A percentile compares a stretch with the other conserved stretches of the same genome.
Conservation (phyloP, 2,113 vertebrate genomes). For the Steatornis caripensis region DNA sequence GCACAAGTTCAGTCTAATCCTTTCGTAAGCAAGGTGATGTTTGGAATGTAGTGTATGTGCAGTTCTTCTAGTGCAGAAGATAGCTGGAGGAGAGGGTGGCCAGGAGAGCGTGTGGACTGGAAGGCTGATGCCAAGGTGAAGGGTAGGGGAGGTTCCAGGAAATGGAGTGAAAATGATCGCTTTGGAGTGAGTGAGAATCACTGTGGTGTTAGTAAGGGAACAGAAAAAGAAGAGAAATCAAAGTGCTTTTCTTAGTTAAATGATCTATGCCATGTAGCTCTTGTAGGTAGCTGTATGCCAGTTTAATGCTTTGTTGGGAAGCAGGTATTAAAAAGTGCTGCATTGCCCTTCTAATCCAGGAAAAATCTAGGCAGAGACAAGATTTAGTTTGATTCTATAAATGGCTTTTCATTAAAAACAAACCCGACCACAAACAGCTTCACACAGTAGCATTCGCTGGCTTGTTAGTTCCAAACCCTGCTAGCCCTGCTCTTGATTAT, state of each 20-base stretch:
- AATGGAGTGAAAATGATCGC: not conserved
- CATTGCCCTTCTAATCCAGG: not conserved
- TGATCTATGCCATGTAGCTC: not conserved
- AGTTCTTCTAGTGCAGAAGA: not conserved
- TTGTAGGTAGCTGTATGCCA: not conserved
- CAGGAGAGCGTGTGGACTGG: not conserved
- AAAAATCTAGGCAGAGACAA: not conserved
- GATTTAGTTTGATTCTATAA: not conserved
- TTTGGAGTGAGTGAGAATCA: not conserved
- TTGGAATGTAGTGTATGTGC: not conserved
- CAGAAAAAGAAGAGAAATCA: not conserved
- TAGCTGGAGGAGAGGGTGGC: not conserved
- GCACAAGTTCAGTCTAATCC: not conserved
- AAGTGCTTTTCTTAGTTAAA: not conserved
- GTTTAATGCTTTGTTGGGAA: not conserved
- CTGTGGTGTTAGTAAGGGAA: not conserved
- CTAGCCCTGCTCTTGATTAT: not conserved
- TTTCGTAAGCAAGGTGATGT: not conserved
- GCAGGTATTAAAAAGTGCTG: not conserved
- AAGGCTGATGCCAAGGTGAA: not conserved
- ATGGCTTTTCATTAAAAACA: not conserved
- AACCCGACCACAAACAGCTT: not conserved
- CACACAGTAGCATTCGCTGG: fast-evolving
- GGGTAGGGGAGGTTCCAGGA: not conserved
- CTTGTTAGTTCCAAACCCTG: not conserved